Evolutionary conservation across 2,888 invertebrate genomes (phyloP), one percentile per base, ranked within the genome.

Genomic region (Leptarthrus brevirostris): DNA sequence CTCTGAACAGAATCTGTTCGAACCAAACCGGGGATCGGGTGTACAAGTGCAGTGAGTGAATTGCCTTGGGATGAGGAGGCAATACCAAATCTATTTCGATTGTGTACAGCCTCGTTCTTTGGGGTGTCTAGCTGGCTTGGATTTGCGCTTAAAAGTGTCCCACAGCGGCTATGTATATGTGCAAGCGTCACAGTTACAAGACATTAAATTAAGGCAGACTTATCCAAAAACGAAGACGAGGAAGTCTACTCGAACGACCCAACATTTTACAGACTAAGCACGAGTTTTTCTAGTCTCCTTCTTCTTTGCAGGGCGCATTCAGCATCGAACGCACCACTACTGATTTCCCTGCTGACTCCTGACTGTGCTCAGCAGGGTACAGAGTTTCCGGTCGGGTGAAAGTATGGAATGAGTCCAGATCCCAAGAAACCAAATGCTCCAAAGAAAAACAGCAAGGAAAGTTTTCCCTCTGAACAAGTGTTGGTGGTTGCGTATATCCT

Each of bases 401-500:
- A 44, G 26, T 49, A 22, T 66, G 66, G 44, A 66, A 66, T 24
- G 26, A 47, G 66, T 36, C 61, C 61, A n/a, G n/a, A n/a, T 18
- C 61, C 36, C 66, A 66, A 49, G 66, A 66, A 44, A 24, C 24
- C 26, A 16, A 66, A 26, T 40, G 12, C 61, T 22, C 36, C 61
- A 2, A 47, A 66, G 47, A 30, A 66, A 24, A 66, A 40, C 22
- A 44, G 16, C 10, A 36, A 40, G 34, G 14, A 66, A 58, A 30
- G 18, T 36, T 22, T 20, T 30, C 26, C 47, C 66, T 2, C 14
- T 14, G 26, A 49, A 66, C 66, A 66, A 66, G 66, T 66, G 66
- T 66, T 49, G 47, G 66, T 49, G 66, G 66, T 44, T 49, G 36
- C 61, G 56, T 56, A 30, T 26, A 61, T 20, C 40, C 61, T 3